phyloP scores from a whole-genome alignment of 2,113 vertebrate genomes.

The Heterochromis multidens region DNA sequence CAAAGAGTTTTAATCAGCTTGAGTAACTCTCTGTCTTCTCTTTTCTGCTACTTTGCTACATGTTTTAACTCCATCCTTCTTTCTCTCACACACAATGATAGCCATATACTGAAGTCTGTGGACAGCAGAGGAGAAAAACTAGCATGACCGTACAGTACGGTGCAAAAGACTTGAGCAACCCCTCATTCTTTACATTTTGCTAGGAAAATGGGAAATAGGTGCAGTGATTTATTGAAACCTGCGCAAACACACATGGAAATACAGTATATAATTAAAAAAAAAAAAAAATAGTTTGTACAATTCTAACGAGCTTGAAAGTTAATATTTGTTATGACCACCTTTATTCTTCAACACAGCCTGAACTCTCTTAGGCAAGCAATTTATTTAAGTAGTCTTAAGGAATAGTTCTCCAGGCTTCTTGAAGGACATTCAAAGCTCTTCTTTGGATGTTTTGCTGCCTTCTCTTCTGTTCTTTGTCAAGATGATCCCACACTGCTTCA shows the following conservation, averaged over 20 bases:
- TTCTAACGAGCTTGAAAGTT: not conserved
- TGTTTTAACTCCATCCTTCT: not conserved
- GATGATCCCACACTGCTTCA: not conserved
- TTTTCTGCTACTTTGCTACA: not conserved
- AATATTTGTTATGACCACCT: not conserved
- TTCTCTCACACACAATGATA: not conserved
- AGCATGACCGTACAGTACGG: not conserved
- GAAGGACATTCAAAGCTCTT: not conserved
- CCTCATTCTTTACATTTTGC: not conserved
- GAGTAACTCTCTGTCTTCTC: not conserved
- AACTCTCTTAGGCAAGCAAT: not conserved
- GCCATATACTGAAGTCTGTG: not conserved
- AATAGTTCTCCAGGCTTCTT: not conserved
- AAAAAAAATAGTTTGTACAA: not conserved
- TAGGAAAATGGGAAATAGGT: not conserved
- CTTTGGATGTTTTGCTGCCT: not conserved
- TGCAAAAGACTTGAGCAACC: not conserved
- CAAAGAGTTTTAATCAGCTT: not conserved
- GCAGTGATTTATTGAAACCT: not conserved
- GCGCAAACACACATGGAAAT: not conserved
- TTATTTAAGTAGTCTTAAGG: not conserved
- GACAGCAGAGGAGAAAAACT: not conserved
- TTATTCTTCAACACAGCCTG: too few relatives aligned
- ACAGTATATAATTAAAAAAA: not conserved
- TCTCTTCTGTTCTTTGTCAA: not conserved